Percentiles rank a stretch among this genome's conserved stretches.
phyloP scores from a whole-genome alignment of 2,113 vertebrate genomes.

The Aplodontia rufa region DNA sequence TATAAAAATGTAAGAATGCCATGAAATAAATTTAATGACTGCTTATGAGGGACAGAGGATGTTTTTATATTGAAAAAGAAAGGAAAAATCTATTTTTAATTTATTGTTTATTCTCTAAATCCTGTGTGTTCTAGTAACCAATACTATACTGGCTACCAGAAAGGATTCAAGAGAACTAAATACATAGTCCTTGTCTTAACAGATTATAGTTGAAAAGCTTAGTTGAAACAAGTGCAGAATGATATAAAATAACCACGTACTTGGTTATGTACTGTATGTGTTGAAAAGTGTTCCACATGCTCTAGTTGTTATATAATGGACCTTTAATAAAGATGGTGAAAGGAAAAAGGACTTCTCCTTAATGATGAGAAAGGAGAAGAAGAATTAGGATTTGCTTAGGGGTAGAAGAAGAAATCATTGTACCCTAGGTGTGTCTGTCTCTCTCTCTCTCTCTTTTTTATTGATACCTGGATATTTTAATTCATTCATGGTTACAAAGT shows the following conservation, averaged over 20 bases:
- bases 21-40: not conserved
- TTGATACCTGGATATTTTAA: not conserved
- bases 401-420: not conserved
- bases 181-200: constrained; percentile 22
- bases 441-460: too few species aligned
- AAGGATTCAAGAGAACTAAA: constrained; percentile 45
- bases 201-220: not conserved
- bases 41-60: not conserved
- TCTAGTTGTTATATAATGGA: not conserved
- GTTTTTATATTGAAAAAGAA: constrained; percentile 26
- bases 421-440: too few species aligned
- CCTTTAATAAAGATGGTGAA: not conserved
- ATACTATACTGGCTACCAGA: not conserved
- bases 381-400: constrained; percentile 27
- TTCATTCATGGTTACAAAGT: not conserved
- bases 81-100: not conserved
- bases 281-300: not conserved
- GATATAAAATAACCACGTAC: not conserved
- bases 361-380: not conserved
- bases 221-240: constrained; percentile 9
- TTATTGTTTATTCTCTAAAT: constrained; percentile 38
- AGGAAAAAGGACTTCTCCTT: not conserved
- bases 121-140: not conserved
- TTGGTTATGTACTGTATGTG: not conserved
- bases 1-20: not conserved